Percentiles rank a stretch among this genome's conserved stretches.
These are phyloP conservation scores for Thalassaphorura encarpata DNA, from an alignment of 1,140 invertebrate genomes.

Conservation along the genomic window DNA sequence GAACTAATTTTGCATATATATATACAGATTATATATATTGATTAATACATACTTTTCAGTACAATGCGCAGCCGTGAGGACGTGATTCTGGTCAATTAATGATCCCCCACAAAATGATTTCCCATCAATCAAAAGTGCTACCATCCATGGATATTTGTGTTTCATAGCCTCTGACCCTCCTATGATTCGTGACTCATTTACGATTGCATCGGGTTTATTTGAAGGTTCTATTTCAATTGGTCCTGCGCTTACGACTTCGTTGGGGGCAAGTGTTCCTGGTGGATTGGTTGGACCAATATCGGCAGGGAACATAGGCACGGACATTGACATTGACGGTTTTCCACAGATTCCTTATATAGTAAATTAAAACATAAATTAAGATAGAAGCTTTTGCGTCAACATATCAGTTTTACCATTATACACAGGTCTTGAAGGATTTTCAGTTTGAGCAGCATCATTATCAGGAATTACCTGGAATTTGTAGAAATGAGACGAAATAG, in stretches of 20 bases:
- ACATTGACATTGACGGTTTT: background rate
- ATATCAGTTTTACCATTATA: conserved; percentile 8
- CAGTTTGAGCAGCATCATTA: too few species aligned
- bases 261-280: background rate
- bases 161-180: conserved; percentile 16
- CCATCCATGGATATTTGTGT: conserved; percentile 32
- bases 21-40: background rate
- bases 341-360: background rate
- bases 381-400: background rate
- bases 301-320: background rate
- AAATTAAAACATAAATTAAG: background rate
- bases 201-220: too few species aligned
- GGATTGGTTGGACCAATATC: background rate
- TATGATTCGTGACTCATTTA: background rate
- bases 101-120: conserved; percentile 25
- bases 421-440: background rate
- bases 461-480: too few species aligned
- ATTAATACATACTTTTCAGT: conserved; percentile 21
- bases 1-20: background rate
- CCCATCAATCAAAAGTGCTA: conserved; percentile 28
- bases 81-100: conserved; percentile 20
- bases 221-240: too few species aligned
- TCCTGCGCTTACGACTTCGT: too few species aligned
- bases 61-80: conserved; percentile 30
- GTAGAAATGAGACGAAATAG: too few species aligned